Percentiles rank a stretch among this genome's conserved stretches.
Evolutionary conservation across 1,140 invertebrate species (phyloP).

Genomic region (Bombus confusus): DNA sequence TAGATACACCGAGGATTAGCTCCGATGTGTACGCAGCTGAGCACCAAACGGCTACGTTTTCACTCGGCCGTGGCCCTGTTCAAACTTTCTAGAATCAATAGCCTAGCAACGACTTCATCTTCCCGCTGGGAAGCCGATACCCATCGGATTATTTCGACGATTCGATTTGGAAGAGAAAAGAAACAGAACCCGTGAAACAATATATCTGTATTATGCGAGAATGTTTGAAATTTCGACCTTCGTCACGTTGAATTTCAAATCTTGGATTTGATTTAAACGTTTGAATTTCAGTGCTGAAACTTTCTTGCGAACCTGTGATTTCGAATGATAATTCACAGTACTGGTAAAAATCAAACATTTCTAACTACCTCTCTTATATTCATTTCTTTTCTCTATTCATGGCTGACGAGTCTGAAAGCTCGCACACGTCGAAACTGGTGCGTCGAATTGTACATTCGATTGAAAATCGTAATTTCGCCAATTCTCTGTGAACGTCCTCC

Average conservation of each 20-base stretch:
- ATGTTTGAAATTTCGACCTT: neutral
- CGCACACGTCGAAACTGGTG: neutral
- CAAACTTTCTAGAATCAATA: conserved; percentile 61
- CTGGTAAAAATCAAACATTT: neutral
- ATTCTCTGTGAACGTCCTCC: neutral
- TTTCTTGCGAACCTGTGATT: neutral
- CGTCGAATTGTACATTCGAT: neutral
- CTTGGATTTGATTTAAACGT: neutral
- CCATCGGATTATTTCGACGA: no score
- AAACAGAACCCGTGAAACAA: neutral
- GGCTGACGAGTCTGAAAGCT: neutral
- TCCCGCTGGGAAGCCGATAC: neutral
- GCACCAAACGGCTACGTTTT: conserved; percentile 29
- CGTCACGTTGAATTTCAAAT: neutral
- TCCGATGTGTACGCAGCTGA: conserved; percentile 70
- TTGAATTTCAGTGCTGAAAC: neutral
- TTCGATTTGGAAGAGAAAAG: neutral
- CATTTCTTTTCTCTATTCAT: neutral
- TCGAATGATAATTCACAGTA: no score
- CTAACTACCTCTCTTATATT: neutral
- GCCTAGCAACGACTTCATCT: conserved; percentile 57
- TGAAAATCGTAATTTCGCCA: conserved; percentile 15
- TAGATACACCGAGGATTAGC: conserved; percentile 66
- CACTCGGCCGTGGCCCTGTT: conserved; percentile 45
- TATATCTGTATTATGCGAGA: neutral